Conservation (phyloP, 2,888 invertebrate genomes). For the Cataglyphis rosenhaueri region DNA sequence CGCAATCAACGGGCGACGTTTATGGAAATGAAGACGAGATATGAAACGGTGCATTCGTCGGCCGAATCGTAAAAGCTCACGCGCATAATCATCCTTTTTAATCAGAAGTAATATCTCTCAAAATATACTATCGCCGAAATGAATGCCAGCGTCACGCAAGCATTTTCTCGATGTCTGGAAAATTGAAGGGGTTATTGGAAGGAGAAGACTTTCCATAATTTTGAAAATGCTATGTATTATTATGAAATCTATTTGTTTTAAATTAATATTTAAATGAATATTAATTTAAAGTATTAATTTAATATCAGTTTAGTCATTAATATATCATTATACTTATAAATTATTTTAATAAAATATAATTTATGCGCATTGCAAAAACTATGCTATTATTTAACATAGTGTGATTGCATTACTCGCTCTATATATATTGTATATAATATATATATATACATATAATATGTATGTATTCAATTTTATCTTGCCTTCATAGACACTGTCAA, state of each 20-base stretch:
- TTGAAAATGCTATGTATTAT: not conserved
- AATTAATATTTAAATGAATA: not conserved
- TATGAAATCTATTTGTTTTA: not conserved
- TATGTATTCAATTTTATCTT: constrained; percentile 9
- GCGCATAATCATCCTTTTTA: not conserved
- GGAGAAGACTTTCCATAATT: constrained; percentile 4
- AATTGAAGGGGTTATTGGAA: not conserved
- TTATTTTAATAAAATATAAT: not conserved
- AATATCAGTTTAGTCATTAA: not conserved
- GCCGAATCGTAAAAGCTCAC: constrained; percentile 57
- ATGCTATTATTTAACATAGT: not conserved
- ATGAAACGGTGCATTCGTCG: constrained; percentile 58
- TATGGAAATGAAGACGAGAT: constrained; percentile 48
- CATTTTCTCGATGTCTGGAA: not conserved
- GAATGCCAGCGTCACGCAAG: constrained; percentile 2
- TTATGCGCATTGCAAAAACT: not conserved
- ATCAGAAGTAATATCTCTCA: constrained; percentile 29
- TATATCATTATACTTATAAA: not conserved
- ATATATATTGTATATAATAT: not conserved
- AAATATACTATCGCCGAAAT: not conserved
- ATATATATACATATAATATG: too few species aligned
- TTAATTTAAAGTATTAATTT: not conserved
- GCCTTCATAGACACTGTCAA: constrained; percentile 6
- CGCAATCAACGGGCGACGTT: constrained; percentile 60
- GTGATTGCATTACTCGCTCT: constrained; percentile 11